A percentile compares a stretch with the other conserved stretches of the same genome.
These are phyloP conservation scores for Drosophila ogumai DNA, from an alignment of 1,140 invertebrate genomes.

Conservation along the genomic window DNA sequence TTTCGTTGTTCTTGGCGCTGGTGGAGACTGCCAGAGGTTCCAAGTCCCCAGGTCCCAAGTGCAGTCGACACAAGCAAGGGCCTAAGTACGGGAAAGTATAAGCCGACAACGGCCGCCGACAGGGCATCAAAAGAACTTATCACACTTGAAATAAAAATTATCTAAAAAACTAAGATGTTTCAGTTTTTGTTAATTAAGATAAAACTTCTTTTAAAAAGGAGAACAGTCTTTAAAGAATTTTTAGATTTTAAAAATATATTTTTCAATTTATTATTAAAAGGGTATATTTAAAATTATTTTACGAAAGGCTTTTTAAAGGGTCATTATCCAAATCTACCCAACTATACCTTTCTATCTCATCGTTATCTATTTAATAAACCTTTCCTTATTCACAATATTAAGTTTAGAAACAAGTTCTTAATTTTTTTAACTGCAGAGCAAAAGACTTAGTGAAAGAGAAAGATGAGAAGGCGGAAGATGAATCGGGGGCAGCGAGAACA, in stretches of 20 bases:
- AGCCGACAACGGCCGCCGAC: conserved; percentile 45
- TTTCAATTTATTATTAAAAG: not conserved
- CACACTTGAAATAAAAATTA: conserved; percentile 22
- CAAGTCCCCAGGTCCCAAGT: conserved; percentile 39
- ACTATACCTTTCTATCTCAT: no score
- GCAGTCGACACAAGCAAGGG: conserved; percentile 33
- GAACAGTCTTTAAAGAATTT: not conserved
- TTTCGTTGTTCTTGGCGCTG: conserved; percentile 50
- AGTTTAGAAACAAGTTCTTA: not conserved
- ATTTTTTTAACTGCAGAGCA: conserved; percentile 10
- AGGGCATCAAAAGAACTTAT: conserved; percentile 39
- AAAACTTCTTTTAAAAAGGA: no score
- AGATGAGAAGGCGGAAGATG: not conserved
- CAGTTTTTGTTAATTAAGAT: not conserved
- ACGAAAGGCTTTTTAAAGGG: not conserved
- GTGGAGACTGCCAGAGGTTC: conserved; percentile 8
- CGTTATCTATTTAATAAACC: not conserved
- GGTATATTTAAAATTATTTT: not conserved
- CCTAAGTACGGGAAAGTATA: conserved; percentile 40
- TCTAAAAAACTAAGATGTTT: not conserved
- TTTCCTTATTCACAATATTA: not conserved
- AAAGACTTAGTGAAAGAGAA: conserved; percentile 13
- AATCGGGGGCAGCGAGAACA: conserved; percentile 33
- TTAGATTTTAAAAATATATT: not conserved
- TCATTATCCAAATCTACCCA: not conserved